A percentile compares a stretch with the other conserved stretches of the same genome.
These are phyloP conservation scores for Himalopsyche japonica DNA, from an alignment of 2,888 invertebrate genomes.

Conservation along the genomic window DNA sequence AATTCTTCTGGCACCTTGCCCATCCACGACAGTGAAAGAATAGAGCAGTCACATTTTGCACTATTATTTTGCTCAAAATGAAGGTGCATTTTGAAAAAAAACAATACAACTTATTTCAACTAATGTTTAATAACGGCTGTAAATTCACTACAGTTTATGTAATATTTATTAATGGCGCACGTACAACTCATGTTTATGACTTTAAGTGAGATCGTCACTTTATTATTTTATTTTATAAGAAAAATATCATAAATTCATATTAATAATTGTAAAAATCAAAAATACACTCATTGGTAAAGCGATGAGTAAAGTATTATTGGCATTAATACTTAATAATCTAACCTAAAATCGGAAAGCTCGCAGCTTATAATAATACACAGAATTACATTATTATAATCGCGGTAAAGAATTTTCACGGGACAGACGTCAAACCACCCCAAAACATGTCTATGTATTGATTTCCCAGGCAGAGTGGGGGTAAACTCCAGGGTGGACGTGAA, in stretches of 20 bases:
- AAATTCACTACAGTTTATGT: neutral
- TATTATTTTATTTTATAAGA: neutral
- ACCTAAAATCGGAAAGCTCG: neutral
- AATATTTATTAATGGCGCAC: neutral
- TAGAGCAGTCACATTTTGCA: constrained; percentile 93
- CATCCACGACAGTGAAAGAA: constrained; percentile 97
- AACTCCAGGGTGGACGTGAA: constrained; percentile 39
- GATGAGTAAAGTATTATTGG: neutral
- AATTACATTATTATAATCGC: constrained; percentile 17
- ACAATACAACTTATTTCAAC: neutral
- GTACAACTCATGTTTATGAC: neutral
- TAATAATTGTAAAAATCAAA: neutral
- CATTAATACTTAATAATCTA: neutral
- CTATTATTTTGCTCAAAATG: constrained; percentile 93
- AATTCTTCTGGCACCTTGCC: constrained; percentile 95
- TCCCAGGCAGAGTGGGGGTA: constrained; percentile 48
- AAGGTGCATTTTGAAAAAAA: constrained; percentile 76
- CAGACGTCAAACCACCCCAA: constrained; percentile 38
- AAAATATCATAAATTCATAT: neutral
- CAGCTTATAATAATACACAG: neutral
- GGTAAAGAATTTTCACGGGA: constrained; percentile 42
- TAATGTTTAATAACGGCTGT: neutral
- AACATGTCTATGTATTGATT: constrained; percentile 46
- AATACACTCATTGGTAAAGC: neutral
- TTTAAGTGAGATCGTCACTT: neutral